Conservation (phyloP, 2,113 vertebrate species). For the Apistogramma diplotaenia region DNA sequence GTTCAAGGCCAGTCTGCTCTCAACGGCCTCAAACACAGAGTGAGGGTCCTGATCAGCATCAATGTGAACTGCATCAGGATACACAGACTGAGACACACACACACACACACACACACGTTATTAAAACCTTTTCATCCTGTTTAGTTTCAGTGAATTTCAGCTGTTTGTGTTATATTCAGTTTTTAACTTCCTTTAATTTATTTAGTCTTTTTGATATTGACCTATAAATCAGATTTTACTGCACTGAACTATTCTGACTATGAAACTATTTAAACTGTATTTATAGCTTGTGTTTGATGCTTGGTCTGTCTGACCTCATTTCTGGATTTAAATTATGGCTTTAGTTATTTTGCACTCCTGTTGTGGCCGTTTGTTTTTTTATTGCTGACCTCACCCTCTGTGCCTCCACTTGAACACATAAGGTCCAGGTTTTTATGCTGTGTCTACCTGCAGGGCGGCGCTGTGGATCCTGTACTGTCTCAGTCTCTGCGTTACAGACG, state of each 20-base stretch:
- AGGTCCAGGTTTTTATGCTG: not conserved
- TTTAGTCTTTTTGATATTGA: not conserved
- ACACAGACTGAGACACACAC: constrained; percentile 74
- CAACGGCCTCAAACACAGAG: constrained; percentile 84
- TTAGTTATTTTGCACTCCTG: not conserved
- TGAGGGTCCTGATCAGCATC: constrained; percentile 88
- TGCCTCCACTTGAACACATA: no score
- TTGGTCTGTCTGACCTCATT: not conserved
- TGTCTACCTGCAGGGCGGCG: constrained; percentile 40
- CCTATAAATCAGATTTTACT: not conserved
- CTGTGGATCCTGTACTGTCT: constrained; percentile 68
- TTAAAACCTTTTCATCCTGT: no score
- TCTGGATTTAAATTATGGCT: not conserved
- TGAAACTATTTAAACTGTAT: no score
- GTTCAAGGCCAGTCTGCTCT: constrained; percentile 76
- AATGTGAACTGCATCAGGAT: constrained; percentile 72
- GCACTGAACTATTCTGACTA: not conserved
- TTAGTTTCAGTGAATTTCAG: no score
- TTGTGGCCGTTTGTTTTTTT: not conserved
- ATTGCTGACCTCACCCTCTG: no score
- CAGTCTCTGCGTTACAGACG: constrained; percentile 21
- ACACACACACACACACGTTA: not conserved
- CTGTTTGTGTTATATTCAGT: no score
- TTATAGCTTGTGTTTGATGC: not conserved
- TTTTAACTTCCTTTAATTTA: no score